phyloP scores from a whole-genome alignment of 2,888 invertebrate species.

The Eucera pruinosa region DNA sequence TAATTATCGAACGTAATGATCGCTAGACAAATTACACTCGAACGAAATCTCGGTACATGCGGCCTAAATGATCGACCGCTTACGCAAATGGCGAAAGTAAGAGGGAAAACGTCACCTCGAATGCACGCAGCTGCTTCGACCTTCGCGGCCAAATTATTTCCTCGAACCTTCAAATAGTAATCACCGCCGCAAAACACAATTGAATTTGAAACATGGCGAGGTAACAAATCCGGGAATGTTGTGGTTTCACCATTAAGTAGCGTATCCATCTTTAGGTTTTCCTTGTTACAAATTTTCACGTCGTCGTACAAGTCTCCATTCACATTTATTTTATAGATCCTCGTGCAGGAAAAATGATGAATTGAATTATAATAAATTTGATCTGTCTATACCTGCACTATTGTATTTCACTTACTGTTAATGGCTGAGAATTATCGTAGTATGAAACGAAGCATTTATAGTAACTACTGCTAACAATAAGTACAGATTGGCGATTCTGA shows the following conservation, averaged over 20 bases:
- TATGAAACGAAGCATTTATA: too few species aligned
- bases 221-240: neutral
- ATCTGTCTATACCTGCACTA: too few species aligned
- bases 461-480: too few species aligned
- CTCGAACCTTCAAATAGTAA: constrained; percentile 10
- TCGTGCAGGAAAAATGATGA: neutral
- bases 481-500: too few species aligned
- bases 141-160: constrained; percentile 45
- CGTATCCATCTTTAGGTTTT: neutral
- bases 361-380: neutral
- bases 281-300: neutral
- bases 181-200: neutral
- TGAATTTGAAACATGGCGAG: neutral
- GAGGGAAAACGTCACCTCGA: constrained; percentile 45
- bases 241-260: neutral
- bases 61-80: constrained; percentile 30
- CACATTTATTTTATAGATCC: neutral
- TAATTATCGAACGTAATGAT: neutral
- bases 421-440: too few species aligned
- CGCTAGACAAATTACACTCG: constrained; percentile 22
- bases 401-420: too few species aligned
- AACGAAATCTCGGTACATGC: neutral
- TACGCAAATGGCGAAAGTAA: constrained; percentile 59
- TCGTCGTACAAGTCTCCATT: neutral
- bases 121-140: constrained; percentile 11